These are phyloP conservation scores for Aphelocoma coerulescens DNA, from an alignment of 2,113 vertebrate species.

Conservation along the genomic window DNA sequence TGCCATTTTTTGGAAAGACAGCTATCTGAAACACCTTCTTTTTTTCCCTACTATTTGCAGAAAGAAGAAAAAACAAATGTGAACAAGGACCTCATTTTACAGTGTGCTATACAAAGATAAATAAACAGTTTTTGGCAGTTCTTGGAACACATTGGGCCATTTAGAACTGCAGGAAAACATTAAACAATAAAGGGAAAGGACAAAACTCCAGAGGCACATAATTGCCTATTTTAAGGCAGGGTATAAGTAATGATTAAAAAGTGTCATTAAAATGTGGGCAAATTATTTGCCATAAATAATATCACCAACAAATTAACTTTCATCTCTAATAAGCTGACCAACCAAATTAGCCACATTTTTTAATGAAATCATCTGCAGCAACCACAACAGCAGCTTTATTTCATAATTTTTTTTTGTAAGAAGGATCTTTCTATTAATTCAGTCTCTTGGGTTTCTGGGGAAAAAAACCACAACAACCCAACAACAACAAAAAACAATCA, in stretches of 20 bases:
- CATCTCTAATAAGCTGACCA: not conserved
- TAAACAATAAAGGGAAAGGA: not conserved
- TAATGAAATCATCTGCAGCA: not conserved
- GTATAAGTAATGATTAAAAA: not conserved
- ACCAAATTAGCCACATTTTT: not conserved
- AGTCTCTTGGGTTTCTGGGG: not conserved
- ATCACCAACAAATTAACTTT: not conserved
- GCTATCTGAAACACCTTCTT: not conserved
- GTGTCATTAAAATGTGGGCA: not conserved
- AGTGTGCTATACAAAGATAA: not conserved
- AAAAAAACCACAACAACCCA: not conserved
- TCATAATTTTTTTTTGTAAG: not conserved
- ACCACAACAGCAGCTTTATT: not conserved
- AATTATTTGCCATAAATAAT: not conserved
- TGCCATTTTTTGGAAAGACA: not conserved
- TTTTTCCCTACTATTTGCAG: not conserved
- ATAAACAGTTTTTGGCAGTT: not conserved
- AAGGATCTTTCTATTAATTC: not conserved
- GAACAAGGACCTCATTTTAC: not conserved
- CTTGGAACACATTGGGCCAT: not conserved
- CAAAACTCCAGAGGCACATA: not conserved
- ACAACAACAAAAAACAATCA: not conserved
- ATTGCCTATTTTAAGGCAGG: not conserved
- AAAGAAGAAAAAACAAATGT: not conserved
- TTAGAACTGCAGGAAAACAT: not conserved